Conservation (phyloP, 2,113 vertebrate species). For the Rafetus swinhoei region DNA sequence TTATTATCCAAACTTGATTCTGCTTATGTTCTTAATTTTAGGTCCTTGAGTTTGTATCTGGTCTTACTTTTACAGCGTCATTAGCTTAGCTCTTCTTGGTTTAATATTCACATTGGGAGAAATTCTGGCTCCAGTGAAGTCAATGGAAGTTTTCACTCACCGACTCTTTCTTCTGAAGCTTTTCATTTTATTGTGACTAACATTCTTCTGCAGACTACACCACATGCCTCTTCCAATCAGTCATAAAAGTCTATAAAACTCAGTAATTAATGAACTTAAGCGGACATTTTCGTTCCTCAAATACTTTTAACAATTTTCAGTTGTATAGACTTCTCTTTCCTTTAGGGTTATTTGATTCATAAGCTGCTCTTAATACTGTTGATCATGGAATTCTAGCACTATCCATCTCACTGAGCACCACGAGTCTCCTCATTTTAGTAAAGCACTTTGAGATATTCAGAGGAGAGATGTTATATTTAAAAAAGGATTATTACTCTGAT, state of each 20-base stretch:
- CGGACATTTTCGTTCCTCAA: not conserved
- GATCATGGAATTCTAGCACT: not conserved
- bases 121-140: not conserved
- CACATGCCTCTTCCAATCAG: not conserved
- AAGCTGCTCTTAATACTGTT: constrained; percentile 1
- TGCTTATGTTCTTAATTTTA: constrained; percentile 44
- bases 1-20: constrained; percentile 37
- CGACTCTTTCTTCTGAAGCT: not conserved
- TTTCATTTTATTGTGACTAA: constrained; percentile 9
- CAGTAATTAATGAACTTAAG: constrained; percentile 11
- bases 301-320: not conserved
- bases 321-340: not conserved
- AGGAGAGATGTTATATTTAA: not conserved
- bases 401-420: not conserved
- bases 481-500: not conserved
- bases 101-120: constrained; percentile 55
- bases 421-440: not conserved
- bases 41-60: constrained; percentile 38
- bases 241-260: not conserved
- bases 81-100: constrained; percentile 32
- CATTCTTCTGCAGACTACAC: not conserved
- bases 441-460: not conserved
- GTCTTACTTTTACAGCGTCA: constrained; percentile 48
- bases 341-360: not conserved
- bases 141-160: not conserved